phyloP scores from a whole-genome alignment of 1,140 invertebrate species.

The Sogatella furcifera region DNA sequence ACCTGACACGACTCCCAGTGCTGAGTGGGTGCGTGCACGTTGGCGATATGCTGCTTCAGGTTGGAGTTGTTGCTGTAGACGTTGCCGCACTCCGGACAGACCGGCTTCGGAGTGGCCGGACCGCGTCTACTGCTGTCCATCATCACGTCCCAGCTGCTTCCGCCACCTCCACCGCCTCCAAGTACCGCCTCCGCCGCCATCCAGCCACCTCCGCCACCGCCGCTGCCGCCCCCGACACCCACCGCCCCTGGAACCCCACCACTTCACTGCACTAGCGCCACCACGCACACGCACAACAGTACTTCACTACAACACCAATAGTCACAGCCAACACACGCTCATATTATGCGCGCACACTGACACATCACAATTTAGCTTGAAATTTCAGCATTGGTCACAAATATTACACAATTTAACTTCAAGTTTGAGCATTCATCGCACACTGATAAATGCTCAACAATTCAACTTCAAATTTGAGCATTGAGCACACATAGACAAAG shows the following conservation, averaged over 20 bases:
- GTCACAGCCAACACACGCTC: background rate
- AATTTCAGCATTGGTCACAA: no score
- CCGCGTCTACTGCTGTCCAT: conserved; percentile 25
- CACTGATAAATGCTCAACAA: no score
- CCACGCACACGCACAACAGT: background rate
- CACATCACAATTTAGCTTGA: no score
- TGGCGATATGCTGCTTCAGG: conserved; percentile 60
- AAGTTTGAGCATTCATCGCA: no score
- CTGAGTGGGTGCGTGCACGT: conserved; percentile 52
- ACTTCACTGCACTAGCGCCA: conserved; percentile 6
- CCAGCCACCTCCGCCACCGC: background rate
- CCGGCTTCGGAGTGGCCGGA: conserved; percentile 37
- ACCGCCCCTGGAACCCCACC: conserved; percentile 17
- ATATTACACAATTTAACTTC: no score
- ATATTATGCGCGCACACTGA: background rate
- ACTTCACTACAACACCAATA: background rate
- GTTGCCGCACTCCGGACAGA: conserved; percentile 55
- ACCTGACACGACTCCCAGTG: conserved; percentile 50
- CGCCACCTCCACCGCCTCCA: conserved; percentile 1
- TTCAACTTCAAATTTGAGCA: no score
- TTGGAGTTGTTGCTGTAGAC: conserved; percentile 53
- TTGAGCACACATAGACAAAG: no score
- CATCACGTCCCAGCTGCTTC: background rate
- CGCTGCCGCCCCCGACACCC: conserved; percentile 6
- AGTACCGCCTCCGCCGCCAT: conserved; percentile 2